Conservation (phyloP, 1,140 invertebrate species). For the Panagrolaimus sp. region DNA sequence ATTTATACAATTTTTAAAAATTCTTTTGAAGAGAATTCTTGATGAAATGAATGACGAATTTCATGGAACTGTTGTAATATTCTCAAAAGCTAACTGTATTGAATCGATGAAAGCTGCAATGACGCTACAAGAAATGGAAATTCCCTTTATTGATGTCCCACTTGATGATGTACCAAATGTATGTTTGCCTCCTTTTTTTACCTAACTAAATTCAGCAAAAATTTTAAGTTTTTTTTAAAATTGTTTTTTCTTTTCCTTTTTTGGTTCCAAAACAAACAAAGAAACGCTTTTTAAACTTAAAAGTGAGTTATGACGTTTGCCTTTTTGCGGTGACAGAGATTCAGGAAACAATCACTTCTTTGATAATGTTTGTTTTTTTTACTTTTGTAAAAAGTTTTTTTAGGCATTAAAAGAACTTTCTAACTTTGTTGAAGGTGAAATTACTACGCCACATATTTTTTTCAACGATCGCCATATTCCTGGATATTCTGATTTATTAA, state of each 20-base stretch:
- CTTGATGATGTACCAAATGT: conserved; percentile 54
- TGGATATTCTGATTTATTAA: background rate
- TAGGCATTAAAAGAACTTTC: background rate
- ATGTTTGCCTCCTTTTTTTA: conserved; percentile 8
- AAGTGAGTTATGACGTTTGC: no score
- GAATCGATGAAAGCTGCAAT: background rate
- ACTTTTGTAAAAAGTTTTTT: background rate
- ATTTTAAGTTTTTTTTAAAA: no score
- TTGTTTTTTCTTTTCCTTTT: no score
- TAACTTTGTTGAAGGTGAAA: conserved; percentile 1
- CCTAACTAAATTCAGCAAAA: no score
- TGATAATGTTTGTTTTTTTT: background rate
- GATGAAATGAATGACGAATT: conserved; percentile 3
- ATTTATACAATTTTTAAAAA: no score
- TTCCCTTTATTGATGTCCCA: conserved; percentile 56
- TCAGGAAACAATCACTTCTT: no score
- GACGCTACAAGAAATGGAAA: conserved; percentile 39
- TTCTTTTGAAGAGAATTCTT: background rate
- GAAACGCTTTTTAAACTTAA: no score
- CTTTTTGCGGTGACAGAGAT: no score
- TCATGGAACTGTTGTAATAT: background rate
- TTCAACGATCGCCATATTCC: conserved; percentile 4
- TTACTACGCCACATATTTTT: conserved; percentile 5
- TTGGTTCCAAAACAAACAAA: no score
- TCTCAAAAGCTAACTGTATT: background rate